Percentiles rank a stretch among this genome's conserved stretches.
phyloP scores from a whole-genome alignment of 2,888 invertebrate genomes.

The Liopterus haemorrhoidalis region DNA sequence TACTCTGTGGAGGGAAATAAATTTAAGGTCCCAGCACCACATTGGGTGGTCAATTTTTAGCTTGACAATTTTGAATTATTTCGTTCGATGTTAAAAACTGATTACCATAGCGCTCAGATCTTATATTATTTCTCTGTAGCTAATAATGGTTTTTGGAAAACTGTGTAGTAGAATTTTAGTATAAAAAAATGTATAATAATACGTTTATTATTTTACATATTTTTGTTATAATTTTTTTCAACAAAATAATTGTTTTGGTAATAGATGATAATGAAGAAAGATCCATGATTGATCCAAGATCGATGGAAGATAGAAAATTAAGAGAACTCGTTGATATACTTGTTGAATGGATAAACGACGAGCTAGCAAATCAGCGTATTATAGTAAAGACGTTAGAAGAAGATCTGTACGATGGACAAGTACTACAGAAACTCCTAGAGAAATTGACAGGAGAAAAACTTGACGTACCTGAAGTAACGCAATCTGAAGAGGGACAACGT shows the following conservation, averaged over 20 bases:
- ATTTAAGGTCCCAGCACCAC: too few relatives aligned
- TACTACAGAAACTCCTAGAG: constrained; percentile 67
- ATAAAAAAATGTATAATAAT: constrained; percentile 5
- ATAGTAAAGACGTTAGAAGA: constrained; percentile 95
- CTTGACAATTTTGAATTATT: too few relatives aligned
- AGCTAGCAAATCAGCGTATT: constrained; percentile 90
- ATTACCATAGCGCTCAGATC: too few relatives aligned
- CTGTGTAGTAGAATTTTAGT: too few relatives aligned
- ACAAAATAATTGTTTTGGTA: constrained; percentile 1
- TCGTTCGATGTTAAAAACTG: too few relatives aligned
- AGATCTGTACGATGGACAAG: constrained; percentile 97
- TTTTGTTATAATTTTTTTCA: background rate
- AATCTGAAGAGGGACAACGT: constrained; percentile 94
- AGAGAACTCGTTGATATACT: constrained; percentile 78
- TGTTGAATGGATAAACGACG: constrained; percentile 98
- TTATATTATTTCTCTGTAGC: too few relatives aligned
- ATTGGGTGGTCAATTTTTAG: too few relatives aligned
- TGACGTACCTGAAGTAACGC: constrained; percentile 97
- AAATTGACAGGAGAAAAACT: constrained; percentile 82
- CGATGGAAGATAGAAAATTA: constrained; percentile 80
- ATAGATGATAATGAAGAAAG: constrained; percentile 94
- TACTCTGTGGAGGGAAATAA: too few relatives aligned
- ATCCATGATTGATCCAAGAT: constrained; percentile 87
- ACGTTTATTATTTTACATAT: constrained; percentile 3
- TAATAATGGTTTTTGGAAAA: too few relatives aligned